Percentiles rank a stretch among this genome's conserved stretches.
These are phyloP conservation scores for Falco naumanni DNA, from an alignment of 2,797 vertebrate genomes.

Conservation along the genomic window DNA sequence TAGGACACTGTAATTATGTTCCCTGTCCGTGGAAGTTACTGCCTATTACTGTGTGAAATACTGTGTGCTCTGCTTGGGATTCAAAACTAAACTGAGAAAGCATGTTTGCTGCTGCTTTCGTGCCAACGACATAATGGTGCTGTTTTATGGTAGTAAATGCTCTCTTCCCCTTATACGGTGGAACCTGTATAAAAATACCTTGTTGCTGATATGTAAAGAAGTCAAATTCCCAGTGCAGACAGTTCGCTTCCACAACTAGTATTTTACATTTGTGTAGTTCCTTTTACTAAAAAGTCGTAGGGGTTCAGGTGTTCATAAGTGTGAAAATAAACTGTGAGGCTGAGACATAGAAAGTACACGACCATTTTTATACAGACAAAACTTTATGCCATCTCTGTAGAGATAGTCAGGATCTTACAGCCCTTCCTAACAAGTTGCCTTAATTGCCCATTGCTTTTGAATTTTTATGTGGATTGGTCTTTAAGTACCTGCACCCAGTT, in stretches of 20 bases:
- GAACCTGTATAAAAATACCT: slow-evolving; percentile 35
- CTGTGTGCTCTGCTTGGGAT: slow-evolving; percentile 16
- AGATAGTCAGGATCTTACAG: neutral
- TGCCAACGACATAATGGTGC: slow-evolving; percentile 45
- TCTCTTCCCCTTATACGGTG: slow-evolving; percentile 10
- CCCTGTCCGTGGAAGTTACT: slow-evolving; percentile 54
- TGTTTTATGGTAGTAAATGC: slow-evolving; percentile 56
- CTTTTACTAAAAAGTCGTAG: neutral
- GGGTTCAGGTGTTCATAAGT: neutral
- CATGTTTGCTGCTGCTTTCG: slow-evolving; percentile 53
- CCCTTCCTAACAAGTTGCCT: neutral
- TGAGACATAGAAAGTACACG: neutral
- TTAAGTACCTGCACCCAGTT: neutral
- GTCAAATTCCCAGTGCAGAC: neutral
- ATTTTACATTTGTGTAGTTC: neutral
- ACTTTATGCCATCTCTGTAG: neutral
- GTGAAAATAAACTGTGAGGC: neutral
- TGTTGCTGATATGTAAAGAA: slow-evolving; percentile 7
- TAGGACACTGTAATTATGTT: slow-evolving; percentile 63
- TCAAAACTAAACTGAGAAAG: slow-evolving; percentile 58
- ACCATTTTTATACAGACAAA: neutral
- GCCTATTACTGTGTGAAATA: slow-evolving; percentile 52
- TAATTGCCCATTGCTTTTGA: neutral
- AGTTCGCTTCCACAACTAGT: neutral
- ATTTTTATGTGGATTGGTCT: neutral